phyloP scores from a whole-genome alignment of 2,797 vertebrate species.

The Sebastes elongatus region DNA sequence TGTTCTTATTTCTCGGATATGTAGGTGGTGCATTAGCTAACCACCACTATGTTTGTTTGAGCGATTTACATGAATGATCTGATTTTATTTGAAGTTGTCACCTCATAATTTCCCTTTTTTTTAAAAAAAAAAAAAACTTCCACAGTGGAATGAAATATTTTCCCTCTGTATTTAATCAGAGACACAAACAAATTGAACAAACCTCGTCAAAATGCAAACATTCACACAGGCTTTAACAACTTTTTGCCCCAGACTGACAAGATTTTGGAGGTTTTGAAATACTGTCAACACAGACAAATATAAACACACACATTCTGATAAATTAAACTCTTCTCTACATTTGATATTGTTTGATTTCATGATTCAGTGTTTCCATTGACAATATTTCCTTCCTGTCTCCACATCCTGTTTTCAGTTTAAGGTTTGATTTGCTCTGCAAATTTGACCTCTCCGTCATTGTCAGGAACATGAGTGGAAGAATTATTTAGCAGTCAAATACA shows the following conservation, averaged over 20 bases:
- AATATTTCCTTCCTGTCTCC: conserved; percentile 28
- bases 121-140: not conserved
- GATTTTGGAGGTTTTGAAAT: not conserved
- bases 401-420: conserved; percentile 46
- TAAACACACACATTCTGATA: not conserved
- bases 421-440: not conserved
- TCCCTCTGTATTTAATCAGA: not conserved
- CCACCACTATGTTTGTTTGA: not conserved
- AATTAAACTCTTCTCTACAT: not conserved
- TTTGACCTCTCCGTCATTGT: not conserved
- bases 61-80: conserved; percentile 13
- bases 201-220: not conserved
- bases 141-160: not conserved
- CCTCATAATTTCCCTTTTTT: not conserved
- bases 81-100: conserved; percentile 1
- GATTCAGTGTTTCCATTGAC: conserved; percentile 33
- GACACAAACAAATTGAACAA: not conserved
- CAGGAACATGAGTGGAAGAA: not conserved
- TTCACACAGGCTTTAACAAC: not conserved
- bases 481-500: not conserved
- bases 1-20: conserved; percentile 21
- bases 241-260: no score
- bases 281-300: not conserved
- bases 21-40: not conserved
- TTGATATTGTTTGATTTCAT: not conserved